Evolutionary conservation across 1,140 invertebrate species (phyloP), one percentile per base, ranked within the genome.

Genomic region (Bombus polaris): DNA sequence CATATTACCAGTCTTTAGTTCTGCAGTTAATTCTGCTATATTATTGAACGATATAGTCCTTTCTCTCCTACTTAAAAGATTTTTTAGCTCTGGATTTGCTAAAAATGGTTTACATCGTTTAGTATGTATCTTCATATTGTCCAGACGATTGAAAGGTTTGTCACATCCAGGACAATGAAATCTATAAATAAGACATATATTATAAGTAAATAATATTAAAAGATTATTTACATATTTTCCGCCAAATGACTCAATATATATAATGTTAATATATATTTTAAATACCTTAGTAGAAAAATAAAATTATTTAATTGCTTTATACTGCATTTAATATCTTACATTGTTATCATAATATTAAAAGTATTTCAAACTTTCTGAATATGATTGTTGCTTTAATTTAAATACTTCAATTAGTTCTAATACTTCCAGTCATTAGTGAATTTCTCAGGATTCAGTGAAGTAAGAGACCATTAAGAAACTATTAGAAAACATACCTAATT

Each of bases 121-220:
- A 8, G 91, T 91, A 28, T 94, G 93, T 28, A 91, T 90, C 66
- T 93, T 93, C 93, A 94, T 93, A 76, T 94, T 94, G 62, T 94
- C 93, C 2, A 91, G 90, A 10, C 93, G 89, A 88, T 94, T 94
- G 62, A 93, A 93, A 22, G 88, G 59, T 75, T 88, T 91, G 25
- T 88, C 42, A 71, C 93, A 94, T 25, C 91, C 92, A 22, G 92
- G 90, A 73, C 93, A 94, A 75, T 88, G 75, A 66, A 86, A 94
- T 81, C 93, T 93, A 39, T 32, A 65, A 86, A 32, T n/a, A 72
- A 68, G 53, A 82, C 71, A 39, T 78, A 39, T 59, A 59, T 53
- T 37, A 83, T 12, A 42, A 82, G n/a, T 37, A 37, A 62, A 37
- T 28, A 22, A 35, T n/a, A 12, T 12, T 22, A 76, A 59, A n/a